Evolutionary conservation across 1,140 invertebrate genomes (phyloP), one percentile per base, ranked within the genome.

Genomic region (Pogonomyrmex barbatus): DNA sequence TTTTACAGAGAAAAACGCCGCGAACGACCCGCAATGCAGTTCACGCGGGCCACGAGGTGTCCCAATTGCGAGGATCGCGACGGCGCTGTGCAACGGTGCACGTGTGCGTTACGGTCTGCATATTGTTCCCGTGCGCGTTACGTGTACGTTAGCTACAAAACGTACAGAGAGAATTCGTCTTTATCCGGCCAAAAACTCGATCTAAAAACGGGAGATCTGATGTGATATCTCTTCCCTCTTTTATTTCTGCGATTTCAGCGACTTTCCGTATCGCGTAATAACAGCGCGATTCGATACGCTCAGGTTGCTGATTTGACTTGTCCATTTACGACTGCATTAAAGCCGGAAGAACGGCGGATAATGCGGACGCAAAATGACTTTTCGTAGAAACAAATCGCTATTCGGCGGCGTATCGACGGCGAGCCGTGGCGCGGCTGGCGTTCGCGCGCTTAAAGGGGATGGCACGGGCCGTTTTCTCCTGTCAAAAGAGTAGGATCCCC

Each of bases 11-110:
- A 42, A 24, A 45, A 84, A 62, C 36, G 36, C 39, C 56, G 45
- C 52, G 77, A 88, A 81, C 47, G 73, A 73, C 36, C 85, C 63
- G 85, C 84, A 89, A 89, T 89, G 88, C 87, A 89, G 87, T 12
- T 81, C 52, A 63, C 78, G 45, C 60, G 56, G n/a, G 33, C 24
- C 47, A 50, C 54, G 10, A 89, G 82, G 56, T 89, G 84, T 63
- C 86, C 78, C 73, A 90, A 75, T 87, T 89, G 85, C 67, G 5
- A 84, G 60, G 42, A 89, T 52, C 71, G 56, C 47, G 58, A 73
- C 36, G 52, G 68, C 54, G 62, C 76, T 75, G n/a, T 36, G 78
- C 65, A 65, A 10, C 33, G 17, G 65, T 33, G 39, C 63, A 73
- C 39, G 33, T 88, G 71, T 90, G 73, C 71, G 81, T 87, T 67